Evolutionary conservation across 2,797 vertebrate species (phyloP).

Genomic region (Enteromius trimaculatus): DNA sequence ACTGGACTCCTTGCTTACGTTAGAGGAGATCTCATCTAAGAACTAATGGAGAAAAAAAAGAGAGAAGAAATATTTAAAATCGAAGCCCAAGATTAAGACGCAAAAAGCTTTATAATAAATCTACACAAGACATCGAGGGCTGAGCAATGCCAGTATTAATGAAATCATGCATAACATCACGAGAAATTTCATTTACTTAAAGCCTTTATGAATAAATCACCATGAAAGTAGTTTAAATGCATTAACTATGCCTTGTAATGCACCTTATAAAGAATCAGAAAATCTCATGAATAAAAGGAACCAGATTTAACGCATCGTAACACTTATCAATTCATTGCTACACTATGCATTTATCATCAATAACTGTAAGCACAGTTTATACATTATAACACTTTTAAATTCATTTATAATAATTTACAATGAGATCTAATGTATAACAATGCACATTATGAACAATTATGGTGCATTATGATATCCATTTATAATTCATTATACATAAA

Average conservation of each 20-base stretch:
- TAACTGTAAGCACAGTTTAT: not conserved
- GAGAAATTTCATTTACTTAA: not conserved
- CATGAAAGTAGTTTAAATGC: not conserved
- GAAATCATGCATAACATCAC: not conserved
- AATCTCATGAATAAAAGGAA: not conserved
- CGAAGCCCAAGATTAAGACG: not conserved
- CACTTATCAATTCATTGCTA: no score
- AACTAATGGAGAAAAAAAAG: slow-evolving; percentile 78
- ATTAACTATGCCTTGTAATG: not conserved
- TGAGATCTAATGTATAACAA: no score
- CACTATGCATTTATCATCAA: no score
- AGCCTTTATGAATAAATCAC: not conserved
- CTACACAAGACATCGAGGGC: not conserved
- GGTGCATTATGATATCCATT: not conserved
- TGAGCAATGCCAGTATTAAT: not conserved
- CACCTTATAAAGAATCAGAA: not conserved
- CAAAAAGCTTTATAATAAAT: not conserved
- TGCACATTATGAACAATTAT: not conserved
- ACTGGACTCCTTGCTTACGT: slow-evolving; percentile 90
- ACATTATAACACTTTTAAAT: not conserved
- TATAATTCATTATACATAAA: not conserved
- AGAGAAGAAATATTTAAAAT: not conserved
- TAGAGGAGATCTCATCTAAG: slow-evolving; percentile 97
- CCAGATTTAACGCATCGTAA: not conserved
- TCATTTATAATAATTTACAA: no score